These are phyloP conservation scores for Dasypogon diadema DNA, from an alignment of 2,888 invertebrate genomes.

Conservation along the genomic window DNA sequence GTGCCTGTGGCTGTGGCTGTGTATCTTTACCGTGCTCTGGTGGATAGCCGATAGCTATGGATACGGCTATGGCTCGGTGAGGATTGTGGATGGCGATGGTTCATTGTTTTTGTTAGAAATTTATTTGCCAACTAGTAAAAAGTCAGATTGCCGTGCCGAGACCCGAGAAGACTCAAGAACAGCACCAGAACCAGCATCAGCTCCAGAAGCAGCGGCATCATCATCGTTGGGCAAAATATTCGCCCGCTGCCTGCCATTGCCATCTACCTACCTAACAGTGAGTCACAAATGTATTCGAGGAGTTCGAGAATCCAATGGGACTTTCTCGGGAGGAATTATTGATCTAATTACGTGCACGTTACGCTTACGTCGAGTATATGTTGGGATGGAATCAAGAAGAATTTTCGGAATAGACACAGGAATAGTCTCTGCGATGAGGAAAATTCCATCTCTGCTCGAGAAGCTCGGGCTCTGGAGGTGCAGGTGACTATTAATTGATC, in stretches of 20 bases:
- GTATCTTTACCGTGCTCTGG: not conserved
- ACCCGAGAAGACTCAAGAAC: conserved; percentile 19
- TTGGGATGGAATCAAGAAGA: not conserved
- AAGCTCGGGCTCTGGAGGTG: not conserved
- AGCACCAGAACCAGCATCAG: no score
- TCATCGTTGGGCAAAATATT: conserved; percentile 2
- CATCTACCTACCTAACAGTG: conserved; percentile 23
- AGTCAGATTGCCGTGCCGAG: conserved; percentile 46
- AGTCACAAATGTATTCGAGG: conserved; percentile 42
- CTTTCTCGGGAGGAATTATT: conserved; percentile 45
- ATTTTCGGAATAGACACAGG: not conserved
- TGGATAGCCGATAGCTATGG: not conserved
- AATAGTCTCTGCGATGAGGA: not conserved
- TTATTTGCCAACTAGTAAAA: conserved; percentile 48
- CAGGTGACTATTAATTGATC: conserved; percentile 2
- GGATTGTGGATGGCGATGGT: conserved; percentile 27
- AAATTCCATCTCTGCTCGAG: not conserved
- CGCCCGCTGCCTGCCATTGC: not conserved
- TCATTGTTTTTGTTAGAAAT: conserved; percentile 51
- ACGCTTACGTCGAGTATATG: not conserved
- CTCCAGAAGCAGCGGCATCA: conserved; percentile 10
- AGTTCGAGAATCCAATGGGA: conserved; percentile 24
- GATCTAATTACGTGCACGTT: conserved; percentile 47
- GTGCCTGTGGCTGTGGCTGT: not conserved
- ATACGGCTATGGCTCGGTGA: conserved; percentile 18